Evolutionary conservation across 2,113 vertebrate species (phyloP).

Genomic region (Melanerpes formicivorus): DNA sequence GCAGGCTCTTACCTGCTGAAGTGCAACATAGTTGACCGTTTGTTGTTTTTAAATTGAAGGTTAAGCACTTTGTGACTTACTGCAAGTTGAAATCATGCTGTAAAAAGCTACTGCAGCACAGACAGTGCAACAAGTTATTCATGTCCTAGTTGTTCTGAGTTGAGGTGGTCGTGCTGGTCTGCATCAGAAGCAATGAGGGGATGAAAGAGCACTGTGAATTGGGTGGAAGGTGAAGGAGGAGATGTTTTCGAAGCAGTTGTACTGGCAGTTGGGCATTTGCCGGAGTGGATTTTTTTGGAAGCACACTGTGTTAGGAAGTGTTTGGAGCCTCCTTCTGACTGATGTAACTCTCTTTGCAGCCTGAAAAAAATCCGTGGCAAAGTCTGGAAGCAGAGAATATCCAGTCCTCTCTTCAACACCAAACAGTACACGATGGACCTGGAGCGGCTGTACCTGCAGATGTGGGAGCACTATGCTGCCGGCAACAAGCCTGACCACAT

Average conservation of each 20-base stretch:
- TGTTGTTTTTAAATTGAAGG: not conserved
- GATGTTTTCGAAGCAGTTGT: not conserved
- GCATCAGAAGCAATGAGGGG: not conserved
- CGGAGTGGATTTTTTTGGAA: not conserved
- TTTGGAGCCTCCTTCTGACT: not conserved
- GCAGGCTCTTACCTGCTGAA: not conserved
- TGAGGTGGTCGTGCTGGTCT: not conserved
- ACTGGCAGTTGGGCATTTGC: not conserved
- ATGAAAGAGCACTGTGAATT: not conserved
- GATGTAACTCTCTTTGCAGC: slow-evolving; percentile 67
- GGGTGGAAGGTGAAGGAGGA: not conserved
- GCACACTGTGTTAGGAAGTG: not conserved
- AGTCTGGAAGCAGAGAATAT: slow-evolving; percentile 98
- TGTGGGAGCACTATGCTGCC: slow-evolving; percentile 93
- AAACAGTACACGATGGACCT: slow-evolving; percentile 96
- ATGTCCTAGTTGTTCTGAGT: not conserved
- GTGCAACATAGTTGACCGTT: not conserved
- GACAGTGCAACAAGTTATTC: not conserved
- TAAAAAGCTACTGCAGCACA: not conserved
- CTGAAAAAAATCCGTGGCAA: slow-evolving; percentile 95
- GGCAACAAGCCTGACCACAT: slow-evolving; percentile 94
- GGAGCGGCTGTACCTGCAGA: slow-evolving; percentile 94
- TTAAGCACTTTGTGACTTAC: not conserved
- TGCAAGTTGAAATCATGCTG: rapidly evolving
- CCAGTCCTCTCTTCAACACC: slow-evolving; percentile 97